Base-by-base conservation (phyloP, 2,888 invertebrate genomes). In the Philereme vetulata region DNA sequence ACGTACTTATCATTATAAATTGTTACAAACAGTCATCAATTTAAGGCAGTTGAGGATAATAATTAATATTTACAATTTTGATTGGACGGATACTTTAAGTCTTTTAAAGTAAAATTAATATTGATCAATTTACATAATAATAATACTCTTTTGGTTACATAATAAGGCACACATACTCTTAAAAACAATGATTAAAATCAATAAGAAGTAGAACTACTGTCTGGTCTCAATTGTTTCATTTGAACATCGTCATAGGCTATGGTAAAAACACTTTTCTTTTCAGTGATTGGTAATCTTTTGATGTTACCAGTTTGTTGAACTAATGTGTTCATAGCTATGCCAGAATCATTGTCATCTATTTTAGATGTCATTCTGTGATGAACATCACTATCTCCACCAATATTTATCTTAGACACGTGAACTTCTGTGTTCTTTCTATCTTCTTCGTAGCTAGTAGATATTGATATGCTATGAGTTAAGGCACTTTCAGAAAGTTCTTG, bases 201-300 rank as follows among this genome's bases (percentile, higher is more conserved):
- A 72, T 92, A 91, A 36, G 96, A 95, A 46, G 96, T 96, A 5
- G 96, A 95, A 73, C 95, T 95, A 81, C 96, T 97, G 68, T 96
- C 96, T 11, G 96, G 95, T 75, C 96, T 90, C 56, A 97, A 90
- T 78, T 96, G 96, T 76, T 96, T 96, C 0, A 97, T 97, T 70
- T 97, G 96, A 74, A 98, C 96, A 76, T 97, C 97, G 76, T 96
- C 97, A 79, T 98, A 98, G 0, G 97, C 97, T 70, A 98, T 98
- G 5, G 97, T 97, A 78, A 98, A 98, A 35, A 98, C 95, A 80
- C 97, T 98, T 80, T 98, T 97, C 89, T 98, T 98, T 76, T 97
- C 97, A 4, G 95, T 95, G 63, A 95, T 95, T 11, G 95, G 94
- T 73, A 95, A 93, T 64, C 95, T 90, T 64, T 94, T 93, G 6